These are phyloP conservation scores for Enteromius mattozi DNA, from an alignment of 2,797 vertebrate species.

Conservation along the genomic window DNA sequence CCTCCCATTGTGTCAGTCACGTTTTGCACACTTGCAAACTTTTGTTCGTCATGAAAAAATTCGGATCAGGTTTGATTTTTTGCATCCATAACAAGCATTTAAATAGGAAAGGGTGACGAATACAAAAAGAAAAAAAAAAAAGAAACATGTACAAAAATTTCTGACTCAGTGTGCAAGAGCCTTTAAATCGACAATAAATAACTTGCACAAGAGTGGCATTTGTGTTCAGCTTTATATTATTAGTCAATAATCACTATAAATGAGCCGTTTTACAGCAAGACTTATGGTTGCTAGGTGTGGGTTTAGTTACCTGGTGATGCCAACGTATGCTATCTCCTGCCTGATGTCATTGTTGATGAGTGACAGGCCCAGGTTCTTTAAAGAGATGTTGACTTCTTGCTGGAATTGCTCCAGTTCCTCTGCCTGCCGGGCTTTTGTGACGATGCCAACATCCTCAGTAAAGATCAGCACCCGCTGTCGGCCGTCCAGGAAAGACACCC, in stretches of 20 bases:
- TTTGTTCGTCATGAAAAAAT: no score
- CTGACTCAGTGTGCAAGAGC: no score
- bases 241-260: neutral
- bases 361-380: slow-evolving; percentile 93
- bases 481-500: slow-evolving; percentile 95
- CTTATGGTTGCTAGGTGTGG: neutral
- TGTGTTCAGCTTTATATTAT: neutral
- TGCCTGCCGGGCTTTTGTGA: slow-evolving; percentile 92
- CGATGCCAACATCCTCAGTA: slow-evolving; percentile 90
- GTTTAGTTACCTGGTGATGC: slow-evolving; percentile 87
- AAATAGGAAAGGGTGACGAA: no score
- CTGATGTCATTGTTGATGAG: slow-evolving; percentile 88
- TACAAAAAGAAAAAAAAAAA: no score
- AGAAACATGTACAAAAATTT: no score
- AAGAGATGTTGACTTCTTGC: slow-evolving; percentile 88
- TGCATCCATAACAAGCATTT: no score
- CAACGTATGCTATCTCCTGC: slow-evolving; percentile 93
- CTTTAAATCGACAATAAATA: neutral
- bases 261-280: neutral
- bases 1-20: no score
- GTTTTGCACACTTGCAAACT: no score
- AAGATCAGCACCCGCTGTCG: slow-evolving; percentile 93
- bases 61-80: no score
- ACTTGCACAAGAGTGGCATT: neutral
- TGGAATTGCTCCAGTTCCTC: slow-evolving; percentile 94